Base-by-base conservation (phyloP, 2,113 vertebrate genomes). In the Pyrgilauda ruficollis region DNA sequence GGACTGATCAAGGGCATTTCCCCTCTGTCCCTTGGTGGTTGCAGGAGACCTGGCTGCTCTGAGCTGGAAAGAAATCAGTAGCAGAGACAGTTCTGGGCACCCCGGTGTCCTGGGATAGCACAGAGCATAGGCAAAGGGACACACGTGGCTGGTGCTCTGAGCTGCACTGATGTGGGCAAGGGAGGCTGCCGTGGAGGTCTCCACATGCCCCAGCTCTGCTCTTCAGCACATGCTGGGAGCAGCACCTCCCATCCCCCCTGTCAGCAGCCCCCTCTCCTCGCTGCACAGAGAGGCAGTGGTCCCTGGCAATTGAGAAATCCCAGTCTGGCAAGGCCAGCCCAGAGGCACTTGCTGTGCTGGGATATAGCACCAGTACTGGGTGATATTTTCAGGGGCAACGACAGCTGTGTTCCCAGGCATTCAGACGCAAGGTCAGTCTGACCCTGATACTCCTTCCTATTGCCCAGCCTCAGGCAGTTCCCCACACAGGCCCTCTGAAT, bases 201-300 rank as follows among this genome's bases (percentile, higher is more conserved):
- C 41, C 74, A 62, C 2, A 0, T 22, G 46, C n/a, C 49, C 24
- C 56, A 70, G 66, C 19, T 61, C 30, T 73, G 19, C 22, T 56
- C 47, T 67, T 67, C 28, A 62, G 24, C 13, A 17, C 12, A 2
- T 18, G 49, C 30, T 6, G 7, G 23, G 12, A 56, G 55, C 37
- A 93, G 39, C 16, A 43, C 11, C 37, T 47, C 66, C 44, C 50
- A 64, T 37, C 19, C 8, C 24, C 31, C 1, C n/a, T 70, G 30
- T 80, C 49, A 64, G 70, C 31, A 87, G 37, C 18, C 30, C 33
- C 11, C 44, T 76, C 2, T 0, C 55, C 74, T 74, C 0, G 0
- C 61, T 82, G 70, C 7, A 3, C 28, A 33, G 44, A 82, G 35
- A 24, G 23, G 15, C 12, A n/a, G 9, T 13, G 21, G 9, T n/a